Evolutionary conservation across 1,140 invertebrate genomes (phyloP).

Genomic region (Hestina assimilis): DNA sequence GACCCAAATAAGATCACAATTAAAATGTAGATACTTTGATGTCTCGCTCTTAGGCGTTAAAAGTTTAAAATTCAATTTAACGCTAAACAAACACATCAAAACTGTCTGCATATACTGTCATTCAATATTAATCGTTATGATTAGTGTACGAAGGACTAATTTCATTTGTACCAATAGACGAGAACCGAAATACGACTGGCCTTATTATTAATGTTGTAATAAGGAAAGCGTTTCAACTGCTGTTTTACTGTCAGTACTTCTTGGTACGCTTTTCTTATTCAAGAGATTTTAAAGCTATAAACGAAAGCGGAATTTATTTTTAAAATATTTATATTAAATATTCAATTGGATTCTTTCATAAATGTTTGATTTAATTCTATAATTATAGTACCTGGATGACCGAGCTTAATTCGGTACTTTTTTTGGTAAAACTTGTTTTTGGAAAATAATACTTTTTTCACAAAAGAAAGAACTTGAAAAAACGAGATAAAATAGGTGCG

Average conservation of each 20-base stretch:
- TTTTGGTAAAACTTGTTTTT: background rate
- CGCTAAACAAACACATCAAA: slow-evolving; percentile 10
- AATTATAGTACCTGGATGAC: background rate
- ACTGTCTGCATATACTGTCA: background rate
- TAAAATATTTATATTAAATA: background rate
- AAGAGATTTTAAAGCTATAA: slow-evolving; percentile 1
- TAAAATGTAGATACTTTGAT: slow-evolving; percentile 13
- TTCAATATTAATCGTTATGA: slow-evolving; percentile 7
- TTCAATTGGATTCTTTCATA: background rate
- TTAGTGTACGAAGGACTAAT: slow-evolving; percentile 4
- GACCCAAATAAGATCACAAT: no score
- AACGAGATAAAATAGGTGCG: no score
- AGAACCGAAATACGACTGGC: slow-evolving; percentile 15
- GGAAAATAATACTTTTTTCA: no score
- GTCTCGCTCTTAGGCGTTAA: slow-evolving; percentile 12
- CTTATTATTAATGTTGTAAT: slow-evolving; percentile 37
- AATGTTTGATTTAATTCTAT: background rate
- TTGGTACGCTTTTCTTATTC: slow-evolving; percentile 14
- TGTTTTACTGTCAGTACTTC: slow-evolving; percentile 32
- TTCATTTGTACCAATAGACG: slow-evolving; percentile 11
- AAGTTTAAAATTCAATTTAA: slow-evolving; percentile 29
- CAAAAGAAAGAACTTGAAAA: no score
- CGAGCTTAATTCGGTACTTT: no score
- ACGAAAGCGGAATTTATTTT: slow-evolving; percentile 1
- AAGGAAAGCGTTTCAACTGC: slow-evolving; percentile 29